Conservation (phyloP, 2,113 vertebrate genomes). For the Anarhynchus alexandrinus region DNA sequence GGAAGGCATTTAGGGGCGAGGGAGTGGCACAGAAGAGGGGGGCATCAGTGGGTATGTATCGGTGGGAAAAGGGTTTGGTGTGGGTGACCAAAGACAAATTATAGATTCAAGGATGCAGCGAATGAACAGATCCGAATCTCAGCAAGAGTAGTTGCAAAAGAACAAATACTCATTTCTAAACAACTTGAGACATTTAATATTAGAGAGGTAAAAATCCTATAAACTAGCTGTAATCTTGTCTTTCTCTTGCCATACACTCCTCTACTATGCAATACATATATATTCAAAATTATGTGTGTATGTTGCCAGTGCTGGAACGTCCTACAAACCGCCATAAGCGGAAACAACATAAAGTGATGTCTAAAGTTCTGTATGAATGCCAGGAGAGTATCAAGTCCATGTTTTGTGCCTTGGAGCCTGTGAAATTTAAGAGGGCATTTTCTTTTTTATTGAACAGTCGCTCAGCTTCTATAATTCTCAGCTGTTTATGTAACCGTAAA, state of each 20-base stretch:
- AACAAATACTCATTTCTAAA: neutral
- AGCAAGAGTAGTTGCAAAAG: neutral
- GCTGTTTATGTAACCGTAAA: constrained; percentile 44
- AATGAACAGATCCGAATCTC: neutral
- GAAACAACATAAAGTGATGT: neutral
- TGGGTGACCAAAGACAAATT: neutral
- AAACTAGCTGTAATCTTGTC: neutral
- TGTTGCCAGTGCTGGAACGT: neutral
- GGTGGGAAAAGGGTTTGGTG: neutral
- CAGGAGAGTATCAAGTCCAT: neutral
- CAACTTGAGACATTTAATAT: neutral
- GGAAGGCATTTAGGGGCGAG: neutral
- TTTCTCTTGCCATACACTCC: neutral
- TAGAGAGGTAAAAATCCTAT: neutral
- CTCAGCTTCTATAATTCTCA: constrained; percentile 46
- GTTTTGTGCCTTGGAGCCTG: neutral
- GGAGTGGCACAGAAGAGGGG: neutral
- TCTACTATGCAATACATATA: neutral
- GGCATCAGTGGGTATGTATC: rapidly evolving
- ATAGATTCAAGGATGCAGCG: neutral
- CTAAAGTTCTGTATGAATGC: neutral
- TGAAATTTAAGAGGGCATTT: constrained; percentile 38
- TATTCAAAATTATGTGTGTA: neutral
- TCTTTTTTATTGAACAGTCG: constrained; percentile 24
- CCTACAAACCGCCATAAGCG: neutral